Percentiles rank a stretch among this genome's conserved stretches.
Conservation (phyloP, 2,888 invertebrate genomes). For the Sinhomidia bicolor region DNA sequence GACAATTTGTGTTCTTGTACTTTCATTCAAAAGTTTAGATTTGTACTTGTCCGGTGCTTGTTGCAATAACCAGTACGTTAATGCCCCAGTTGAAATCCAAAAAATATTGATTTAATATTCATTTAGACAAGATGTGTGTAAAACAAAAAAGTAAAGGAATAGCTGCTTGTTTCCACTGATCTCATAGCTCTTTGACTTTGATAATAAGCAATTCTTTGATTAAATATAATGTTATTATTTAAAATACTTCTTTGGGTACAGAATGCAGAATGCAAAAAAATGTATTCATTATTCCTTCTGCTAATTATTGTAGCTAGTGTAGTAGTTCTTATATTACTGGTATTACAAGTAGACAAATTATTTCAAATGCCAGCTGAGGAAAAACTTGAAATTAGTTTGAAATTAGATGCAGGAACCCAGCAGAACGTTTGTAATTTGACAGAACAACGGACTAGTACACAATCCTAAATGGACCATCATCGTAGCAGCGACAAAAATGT, state of each 20-base stretch:
- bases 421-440: background rate
- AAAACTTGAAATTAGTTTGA: conserved; percentile 22
- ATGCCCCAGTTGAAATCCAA: background rate
- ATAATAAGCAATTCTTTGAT: background rate
- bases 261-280: background rate
- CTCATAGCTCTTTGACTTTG: conserved; percentile 30
- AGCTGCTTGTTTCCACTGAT: conserved; percentile 35
- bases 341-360: background rate
- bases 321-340: background rate
- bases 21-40: background rate
- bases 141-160: background rate
- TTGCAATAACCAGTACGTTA: background rate
- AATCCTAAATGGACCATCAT: conserved; percentile 28
- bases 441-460: conserved; percentile 10
- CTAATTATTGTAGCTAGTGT: background rate
- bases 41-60: background rate
- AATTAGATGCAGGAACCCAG: conserved; percentile 22
- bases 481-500: background rate
- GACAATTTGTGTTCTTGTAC: background rate
- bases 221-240: background rate
- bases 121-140: background rate
- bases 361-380: background rate
- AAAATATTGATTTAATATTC: background rate
- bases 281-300: background rate
- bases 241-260: background rate